A percentile compares a stretch with the other conserved stretches of the same genome.
Evolutionary conservation across 2,888 invertebrate species (phyloP).

Genomic region (Heliconius sara): DNA sequence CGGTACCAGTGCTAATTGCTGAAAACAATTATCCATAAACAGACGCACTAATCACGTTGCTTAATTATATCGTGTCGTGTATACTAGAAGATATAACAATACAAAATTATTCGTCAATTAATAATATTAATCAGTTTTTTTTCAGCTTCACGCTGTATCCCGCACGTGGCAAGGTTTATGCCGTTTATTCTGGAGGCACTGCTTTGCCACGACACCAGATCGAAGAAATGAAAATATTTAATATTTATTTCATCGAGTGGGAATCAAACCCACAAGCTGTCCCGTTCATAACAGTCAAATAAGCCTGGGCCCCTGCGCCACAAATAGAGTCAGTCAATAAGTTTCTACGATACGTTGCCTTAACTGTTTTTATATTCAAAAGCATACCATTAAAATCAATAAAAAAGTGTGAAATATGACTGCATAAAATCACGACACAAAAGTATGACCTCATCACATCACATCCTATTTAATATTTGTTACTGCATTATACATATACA

Average conservation of each 20-base stretch:
- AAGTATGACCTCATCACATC: conserved; percentile 30
- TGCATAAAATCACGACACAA: conserved; percentile 19
- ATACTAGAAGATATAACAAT: conserved; percentile 32
- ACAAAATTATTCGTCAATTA: conserved; percentile 6
- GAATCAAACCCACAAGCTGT: too few relatives aligned
- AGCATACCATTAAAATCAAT: conserved; percentile 20
- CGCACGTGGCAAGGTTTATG: too few relatives aligned
- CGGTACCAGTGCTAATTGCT: conserved; percentile 37
- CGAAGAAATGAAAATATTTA: too few relatives aligned
- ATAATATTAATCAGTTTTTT: conserved; percentile 8
- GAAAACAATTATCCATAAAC: conserved; percentile 31
- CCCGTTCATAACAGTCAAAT: too few relatives aligned
- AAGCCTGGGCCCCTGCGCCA: too few relatives aligned
- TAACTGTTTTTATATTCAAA: conserved; percentile 11
- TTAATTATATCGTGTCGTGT: conserved; percentile 21
- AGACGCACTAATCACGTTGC: conserved; percentile 8
- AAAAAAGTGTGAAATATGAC: conserved; percentile 39
- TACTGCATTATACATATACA: not conserved
- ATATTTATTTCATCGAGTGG: too few relatives aligned
- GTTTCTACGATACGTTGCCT: not conserved
- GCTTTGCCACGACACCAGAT: too few relatives aligned
- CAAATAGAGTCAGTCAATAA: too few relatives aligned
- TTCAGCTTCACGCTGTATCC: too few relatives aligned
- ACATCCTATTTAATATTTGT: conserved; percentile 7
- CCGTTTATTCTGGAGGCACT: too few relatives aligned